Base-by-base conservation (phyloP, 2,888 invertebrate species). In the Xylota sylvarum region DNA sequence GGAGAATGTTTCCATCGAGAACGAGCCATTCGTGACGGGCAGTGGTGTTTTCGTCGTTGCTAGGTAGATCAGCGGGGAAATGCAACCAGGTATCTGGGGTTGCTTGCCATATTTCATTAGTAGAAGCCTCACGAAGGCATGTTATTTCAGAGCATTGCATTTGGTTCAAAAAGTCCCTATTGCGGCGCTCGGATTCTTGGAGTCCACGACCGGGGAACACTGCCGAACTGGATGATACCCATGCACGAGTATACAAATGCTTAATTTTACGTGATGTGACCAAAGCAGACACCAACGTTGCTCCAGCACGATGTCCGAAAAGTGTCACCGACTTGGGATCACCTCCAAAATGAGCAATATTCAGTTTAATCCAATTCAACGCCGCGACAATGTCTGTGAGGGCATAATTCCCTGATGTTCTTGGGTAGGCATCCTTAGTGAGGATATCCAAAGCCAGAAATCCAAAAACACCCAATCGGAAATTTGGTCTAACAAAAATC, bases 401-500 rank as follows among this genome's bases (percentile, higher is more conserved):
- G 0, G 96, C 98, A 90, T 97, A 97, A 92, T 98, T 98, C 35
- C 97, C 97, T 0, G 97, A 97, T 0, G 95, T 95, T 32, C 94
- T 94, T 0, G 96, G 96, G 90, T 96, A 95, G 19, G 95, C 94
- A 0, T 95, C 93, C 88, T 95, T 94, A 0, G 96, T 95, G 0
- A 97, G 92, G 2, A 95, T 93, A 77, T 96, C 95, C 5, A 96
- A 93, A 0, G 98, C 95, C 62, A 98, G 93, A 91, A 98, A 98
- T 4, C 98, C 98, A 74, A 96, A 94, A 62, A 95, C 94, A 0
- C 96, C 96, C 81, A 96, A 93, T 89, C 98, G 94, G 93, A 97
- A 97, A 90, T 97, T 97, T 4, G 97, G 97, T 84, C 96, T 94
- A 1, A 98, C 97, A 90, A 97, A 97, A 6, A 98, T 95, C 1